Percentiles rank a stretch among this genome's conserved stretches.
These are phyloP conservation scores for Caenorhabditis sp. DNA, from an alignment of 2,888 invertebrate genomes.

Conservation along the genomic window DNA sequence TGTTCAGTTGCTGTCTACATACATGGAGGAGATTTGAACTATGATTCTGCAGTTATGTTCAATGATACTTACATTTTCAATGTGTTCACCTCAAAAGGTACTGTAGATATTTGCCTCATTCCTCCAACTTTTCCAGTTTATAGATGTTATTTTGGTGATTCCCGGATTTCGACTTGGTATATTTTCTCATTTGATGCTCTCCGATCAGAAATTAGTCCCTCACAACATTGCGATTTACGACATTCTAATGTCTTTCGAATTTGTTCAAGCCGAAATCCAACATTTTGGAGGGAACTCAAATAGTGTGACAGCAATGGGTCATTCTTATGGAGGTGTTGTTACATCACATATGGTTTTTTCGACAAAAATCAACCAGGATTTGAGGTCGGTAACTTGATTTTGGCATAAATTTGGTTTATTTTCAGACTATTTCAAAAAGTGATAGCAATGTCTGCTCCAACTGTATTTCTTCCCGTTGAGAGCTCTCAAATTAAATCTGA, in stretches of 20 bases:
- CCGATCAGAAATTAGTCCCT: conserved; percentile 44
- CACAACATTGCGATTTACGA: conserved; percentile 54
- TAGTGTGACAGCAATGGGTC: neutral
- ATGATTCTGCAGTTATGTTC: conserved; percentile 66
- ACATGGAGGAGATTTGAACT: conserved; percentile 62
- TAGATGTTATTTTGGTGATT: conserved; percentile 10
- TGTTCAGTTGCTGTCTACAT: conserved; percentile 61
- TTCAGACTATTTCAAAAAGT: conserved; percentile 11
- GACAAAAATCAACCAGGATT: neutral
- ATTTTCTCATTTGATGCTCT: conserved; percentile 44
- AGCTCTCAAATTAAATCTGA: neutral
- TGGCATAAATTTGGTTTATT: neutral
- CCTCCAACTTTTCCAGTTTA: no score
- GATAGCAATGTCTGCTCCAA: neutral
- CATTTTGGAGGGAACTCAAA: neutral
- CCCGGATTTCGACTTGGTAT: conserved; percentile 56
- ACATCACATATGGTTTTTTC: neutral
- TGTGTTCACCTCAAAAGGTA: neutral
- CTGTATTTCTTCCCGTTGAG: neutral
- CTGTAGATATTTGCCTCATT: no score
- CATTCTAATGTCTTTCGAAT: neutral
- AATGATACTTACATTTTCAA: conserved; percentile 52
- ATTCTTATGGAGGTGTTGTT: neutral
- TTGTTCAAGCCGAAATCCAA: neutral
- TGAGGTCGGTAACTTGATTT: neutral